phyloP scores from a whole-genome alignment of 2,888 invertebrate species.

The Pharmacophagus antenor region DNA sequence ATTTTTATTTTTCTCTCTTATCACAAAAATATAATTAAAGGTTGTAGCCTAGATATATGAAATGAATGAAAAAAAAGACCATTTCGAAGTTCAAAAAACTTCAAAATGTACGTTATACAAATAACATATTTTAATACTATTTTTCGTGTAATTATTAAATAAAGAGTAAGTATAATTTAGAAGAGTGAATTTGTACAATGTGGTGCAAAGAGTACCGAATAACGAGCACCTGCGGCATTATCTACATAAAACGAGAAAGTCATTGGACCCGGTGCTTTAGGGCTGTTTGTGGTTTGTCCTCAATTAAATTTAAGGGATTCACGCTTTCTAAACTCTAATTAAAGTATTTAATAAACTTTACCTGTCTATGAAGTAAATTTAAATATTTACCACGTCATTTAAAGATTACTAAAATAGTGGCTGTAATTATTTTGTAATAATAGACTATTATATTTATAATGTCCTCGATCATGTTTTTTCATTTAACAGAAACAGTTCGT shows the following conservation, averaged over 20 bases:
- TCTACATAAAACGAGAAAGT: slow-evolving; percentile 78
- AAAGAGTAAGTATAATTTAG: slow-evolving; percentile 15
- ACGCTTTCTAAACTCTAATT: not conserved
- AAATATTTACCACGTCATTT: no score
- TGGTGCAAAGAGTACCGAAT: slow-evolving; percentile 55
- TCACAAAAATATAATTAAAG: no score
- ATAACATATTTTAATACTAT: not conserved
- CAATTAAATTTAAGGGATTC: slow-evolving; percentile 15
- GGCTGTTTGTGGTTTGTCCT: slow-evolving; percentile 20
- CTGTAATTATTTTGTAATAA: no score
- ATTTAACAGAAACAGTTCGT: no score
- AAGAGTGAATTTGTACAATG: slow-evolving; percentile 60
- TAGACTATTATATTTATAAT: no score
- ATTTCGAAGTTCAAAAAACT: not conserved
- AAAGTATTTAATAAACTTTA: not conserved
- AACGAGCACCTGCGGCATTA: slow-evolving; percentile 75
- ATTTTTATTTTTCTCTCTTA: no score
- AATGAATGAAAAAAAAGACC: no score
- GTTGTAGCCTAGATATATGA: no score
- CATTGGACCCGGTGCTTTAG: slow-evolving; percentile 39
- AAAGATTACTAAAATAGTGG: no score
- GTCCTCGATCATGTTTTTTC: no score
- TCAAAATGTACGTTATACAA: not conserved
- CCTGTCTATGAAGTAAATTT: not conserved
- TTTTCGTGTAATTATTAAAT: slow-evolving; percentile 3